A percentile compares a stretch with the other conserved stretches of the same genome.
Evolutionary conservation across 2,888 invertebrate genomes (phyloP).

Genomic region (Ethmia dodecea): DNA sequence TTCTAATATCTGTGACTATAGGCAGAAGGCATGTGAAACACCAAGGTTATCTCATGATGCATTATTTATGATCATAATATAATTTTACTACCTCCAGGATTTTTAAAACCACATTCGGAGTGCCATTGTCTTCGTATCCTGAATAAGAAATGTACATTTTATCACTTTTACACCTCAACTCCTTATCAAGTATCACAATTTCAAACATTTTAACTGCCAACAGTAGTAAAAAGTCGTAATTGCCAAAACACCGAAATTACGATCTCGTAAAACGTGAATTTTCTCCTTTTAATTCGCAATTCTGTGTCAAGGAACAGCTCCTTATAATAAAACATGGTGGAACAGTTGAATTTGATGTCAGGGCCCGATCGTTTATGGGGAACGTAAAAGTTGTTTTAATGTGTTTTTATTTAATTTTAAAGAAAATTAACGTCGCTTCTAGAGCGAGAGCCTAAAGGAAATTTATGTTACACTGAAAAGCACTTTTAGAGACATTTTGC

Average conservation of each 20-base stretch:
- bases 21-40: no score
- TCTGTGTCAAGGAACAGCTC: slow-evolving; percentile 45
- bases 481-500: no score
- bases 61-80: no score
- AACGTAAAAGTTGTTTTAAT: slow-evolving; percentile 50
- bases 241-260: slow-evolving; percentile 43
- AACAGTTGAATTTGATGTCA: slow-evolving; percentile 38
- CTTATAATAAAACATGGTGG: slow-evolving; percentile 47
- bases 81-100: no score
- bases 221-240: slow-evolving; percentile 40
- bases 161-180: slow-evolving; percentile 6
- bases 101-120: no score
- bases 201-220: slow-evolving; percentile 34
- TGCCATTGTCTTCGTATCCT: no score
- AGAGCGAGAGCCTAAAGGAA: slow-evolving; percentile 18
- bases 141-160: no score
- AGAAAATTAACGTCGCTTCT: slow-evolving; percentile 53
- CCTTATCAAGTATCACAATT: slow-evolving; percentile 37
- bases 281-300: slow-evolving; percentile 52
- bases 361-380: slow-evolving; percentile 37
- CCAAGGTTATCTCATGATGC: no score
- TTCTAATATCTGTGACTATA: no score
- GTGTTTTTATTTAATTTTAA: slow-evolving; percentile 26
- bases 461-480: no score
- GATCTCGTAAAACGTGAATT: slow-evolving; percentile 50